phyloP scores from a whole-genome alignment of 2,888 invertebrate genomes.

The Eutolmus rufibarbis region DNA sequence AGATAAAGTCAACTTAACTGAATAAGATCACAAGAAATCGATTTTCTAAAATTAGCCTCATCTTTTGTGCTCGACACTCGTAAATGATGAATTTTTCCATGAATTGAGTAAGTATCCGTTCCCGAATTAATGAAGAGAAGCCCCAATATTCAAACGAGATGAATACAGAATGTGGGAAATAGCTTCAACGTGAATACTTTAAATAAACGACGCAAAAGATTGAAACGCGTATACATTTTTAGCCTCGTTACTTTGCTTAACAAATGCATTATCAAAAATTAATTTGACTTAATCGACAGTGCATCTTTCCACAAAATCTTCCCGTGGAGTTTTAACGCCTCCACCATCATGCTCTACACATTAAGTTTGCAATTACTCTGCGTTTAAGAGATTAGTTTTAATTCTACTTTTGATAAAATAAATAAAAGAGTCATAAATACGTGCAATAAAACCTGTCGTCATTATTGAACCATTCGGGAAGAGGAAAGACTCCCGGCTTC shows the following conservation, averaged over 20 bases:
- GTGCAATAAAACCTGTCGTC: slow-evolving; percentile 60
- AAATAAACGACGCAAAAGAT: not conserved
- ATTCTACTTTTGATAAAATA: not conserved
- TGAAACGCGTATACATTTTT: not conserved
- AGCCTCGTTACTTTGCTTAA: not conserved
- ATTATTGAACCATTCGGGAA: slow-evolving; percentile 64
- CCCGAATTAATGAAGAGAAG: not conserved
- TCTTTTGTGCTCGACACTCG: not conserved
- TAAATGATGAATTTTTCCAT: not conserved
- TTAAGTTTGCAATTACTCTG: not conserved
- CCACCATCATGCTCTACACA: not conserved
- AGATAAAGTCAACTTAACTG: not conserved
- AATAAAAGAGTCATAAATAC: slow-evolving; percentile 51
- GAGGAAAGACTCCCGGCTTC: slow-evolving; percentile 55
- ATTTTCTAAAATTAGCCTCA: not conserved
- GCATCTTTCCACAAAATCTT: slow-evolving; percentile 12
- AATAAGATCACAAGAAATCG: not conserved
- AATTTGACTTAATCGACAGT: not conserved
- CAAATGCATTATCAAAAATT: not conserved
- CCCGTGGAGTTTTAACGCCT: not conserved
- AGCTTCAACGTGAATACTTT: not conserved
- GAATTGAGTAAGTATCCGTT: not conserved
- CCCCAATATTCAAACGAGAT: not conserved
- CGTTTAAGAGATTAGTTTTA: not conserved
- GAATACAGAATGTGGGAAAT: not conserved